Evolutionary conservation across 2,113 vertebrate species (phyloP), one percentile per base, ranked within the genome.

Genomic region (Brienomyrus longianalis): DNA sequence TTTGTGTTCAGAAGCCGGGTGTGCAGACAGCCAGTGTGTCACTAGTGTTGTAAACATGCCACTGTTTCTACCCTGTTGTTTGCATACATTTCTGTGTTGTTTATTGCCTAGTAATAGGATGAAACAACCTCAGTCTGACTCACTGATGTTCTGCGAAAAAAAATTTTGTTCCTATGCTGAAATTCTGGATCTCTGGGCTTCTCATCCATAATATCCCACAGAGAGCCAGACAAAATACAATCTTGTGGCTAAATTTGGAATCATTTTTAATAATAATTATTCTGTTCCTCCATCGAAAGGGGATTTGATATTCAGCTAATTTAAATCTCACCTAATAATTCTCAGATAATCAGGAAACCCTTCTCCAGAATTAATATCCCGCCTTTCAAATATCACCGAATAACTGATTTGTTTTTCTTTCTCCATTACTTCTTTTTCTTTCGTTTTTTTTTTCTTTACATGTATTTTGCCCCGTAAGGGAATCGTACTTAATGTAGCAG

Each of bases 171-270:
- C 45, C 45, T 84, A 4, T 10, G 39, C 83, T 84, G 21, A 84
- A 23, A 84, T 84, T 47, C 43, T 83, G 92, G 89, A 91, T 94
- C 90, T 90, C 35, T 66, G 50, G 88, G 91, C 90, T 91, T 91
- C 50, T 91, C 80, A 31, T 92, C 90, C 62, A 89, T 88, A 87
- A 47, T 92, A 90, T 91, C 91, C 90, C 91, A 88, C 15, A 43
- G 77, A 92, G 88, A 91, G 84, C 85, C 90, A 91, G 90, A 56
- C 27, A 92, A 92, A 89, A 56, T 66, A 48, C 92, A 83, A 19
- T 70, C 77, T 90, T 93, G 93, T 92, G 94, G 94, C 94, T 84
- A 43, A n/a, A 43, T 39, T n/a, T 23, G 45, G 83, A 84, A 23
- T 45, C 27, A 66, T 91, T 92, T 91, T 93, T 89, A 92, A 92